phyloP scores from a whole-genome alignment of 1,140 invertebrate species.

The Panagrolaimus sp. region DNA sequence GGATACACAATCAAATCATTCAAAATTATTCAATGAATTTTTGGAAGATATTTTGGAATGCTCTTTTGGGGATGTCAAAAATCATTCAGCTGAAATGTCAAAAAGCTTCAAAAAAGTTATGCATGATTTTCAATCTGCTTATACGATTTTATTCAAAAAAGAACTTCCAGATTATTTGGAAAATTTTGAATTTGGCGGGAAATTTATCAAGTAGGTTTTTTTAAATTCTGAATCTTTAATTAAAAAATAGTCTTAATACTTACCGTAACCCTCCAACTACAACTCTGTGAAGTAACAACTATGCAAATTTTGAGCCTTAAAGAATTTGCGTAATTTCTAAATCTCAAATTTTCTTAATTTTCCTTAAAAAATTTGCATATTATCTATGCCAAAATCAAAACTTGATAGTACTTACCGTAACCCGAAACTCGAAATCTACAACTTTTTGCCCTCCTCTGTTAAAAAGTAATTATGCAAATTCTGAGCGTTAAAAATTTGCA shows the following conservation, averaged over 20 bases:
- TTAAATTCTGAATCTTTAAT: not conserved
- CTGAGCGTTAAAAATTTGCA: no score
- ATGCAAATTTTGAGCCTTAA: constrained; percentile 17
- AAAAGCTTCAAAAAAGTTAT: constrained; percentile 51
- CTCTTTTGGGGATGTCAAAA: constrained; percentile 49
- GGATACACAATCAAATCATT: constrained; percentile 28
- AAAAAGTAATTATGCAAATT: constrained; percentile 6
- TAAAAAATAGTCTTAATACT: no score
- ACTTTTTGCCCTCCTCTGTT: no score
- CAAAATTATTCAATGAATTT: constrained; percentile 39
- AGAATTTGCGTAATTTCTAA: no score
- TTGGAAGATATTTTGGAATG: constrained; percentile 52
- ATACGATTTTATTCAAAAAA: constrained; percentile 49
- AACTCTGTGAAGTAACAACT: no score
- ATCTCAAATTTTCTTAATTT: no score
- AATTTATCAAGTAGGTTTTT: constrained; percentile 48
- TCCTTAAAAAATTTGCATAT: no score
- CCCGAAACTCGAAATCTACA: no score
- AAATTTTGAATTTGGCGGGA: constrained; percentile 54
- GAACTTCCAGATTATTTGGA: constrained; percentile 54
- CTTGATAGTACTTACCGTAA: no score
- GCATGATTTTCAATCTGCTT: constrained; percentile 47
- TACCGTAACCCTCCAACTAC: no score
- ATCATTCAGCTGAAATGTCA: constrained; percentile 45
- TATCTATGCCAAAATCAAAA: no score